Evolutionary conservation across 1,140 invertebrate species (phyloP).

Genomic region (Chymomyza costata): DNA sequence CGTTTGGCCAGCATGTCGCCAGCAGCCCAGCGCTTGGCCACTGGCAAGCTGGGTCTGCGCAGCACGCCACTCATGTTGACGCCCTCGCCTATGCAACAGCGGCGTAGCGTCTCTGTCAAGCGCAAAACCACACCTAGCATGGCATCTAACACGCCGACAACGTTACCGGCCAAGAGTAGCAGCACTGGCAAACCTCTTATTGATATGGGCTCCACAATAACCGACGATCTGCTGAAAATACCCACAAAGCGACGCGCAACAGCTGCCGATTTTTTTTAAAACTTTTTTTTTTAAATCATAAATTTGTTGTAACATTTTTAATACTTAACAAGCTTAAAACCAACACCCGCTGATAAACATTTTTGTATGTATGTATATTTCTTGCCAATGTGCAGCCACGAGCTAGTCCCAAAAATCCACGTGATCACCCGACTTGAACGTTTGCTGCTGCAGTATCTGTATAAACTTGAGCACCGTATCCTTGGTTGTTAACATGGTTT

Average conservation of each 20-base stretch:
- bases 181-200: constrained; percentile 51
- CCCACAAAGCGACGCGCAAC: constrained; percentile 82
- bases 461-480: constrained; percentile 87
- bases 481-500: constrained; percentile 84
- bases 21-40: constrained; percentile 90
- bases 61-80: constrained; percentile 57
- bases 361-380: background rate
- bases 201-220: constrained; percentile 76
- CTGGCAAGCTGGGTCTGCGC: constrained; percentile 78
- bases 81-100: constrained; percentile 75
- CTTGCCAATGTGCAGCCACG: no score
- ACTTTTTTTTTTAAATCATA: background rate
- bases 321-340: background rate
- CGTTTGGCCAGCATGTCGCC: constrained; percentile 94
- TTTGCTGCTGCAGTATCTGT: constrained; percentile 81
- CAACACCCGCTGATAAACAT: no score
- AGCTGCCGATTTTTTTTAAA: constrained; percentile 77
- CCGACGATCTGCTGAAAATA: constrained; percentile 86
- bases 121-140: constrained; percentile 33
- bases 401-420: constrained; percentile 92
- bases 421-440: constrained; percentile 88
- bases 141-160: constrained; percentile 11
- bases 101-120: constrained; percentile 75
- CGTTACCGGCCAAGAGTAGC: constrained; percentile 42
- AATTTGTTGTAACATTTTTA: constrained; percentile 4